Conservation (phyloP, 2,888 invertebrate genomes). For the Meloe dianella region DNA sequence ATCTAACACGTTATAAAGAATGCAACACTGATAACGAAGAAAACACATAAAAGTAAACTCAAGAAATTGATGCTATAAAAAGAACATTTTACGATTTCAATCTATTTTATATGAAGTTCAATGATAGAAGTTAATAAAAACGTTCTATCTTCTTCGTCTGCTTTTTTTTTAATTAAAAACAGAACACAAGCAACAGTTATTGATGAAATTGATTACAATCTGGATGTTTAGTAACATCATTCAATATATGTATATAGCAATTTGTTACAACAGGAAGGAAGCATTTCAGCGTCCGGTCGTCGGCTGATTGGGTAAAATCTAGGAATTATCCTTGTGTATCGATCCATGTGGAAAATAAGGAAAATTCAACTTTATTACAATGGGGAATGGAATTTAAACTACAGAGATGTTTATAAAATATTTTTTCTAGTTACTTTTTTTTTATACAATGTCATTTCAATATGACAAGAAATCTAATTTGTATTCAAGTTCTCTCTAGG, state of each 20-base stretch:
- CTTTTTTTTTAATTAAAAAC: neutral
- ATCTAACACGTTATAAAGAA: too few species aligned
- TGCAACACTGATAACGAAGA: neutral
- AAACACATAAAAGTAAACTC: neutral
- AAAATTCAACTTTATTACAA: neutral
- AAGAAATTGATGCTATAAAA: neutral
- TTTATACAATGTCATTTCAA: too few species aligned
- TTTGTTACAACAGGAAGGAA: conserved; percentile 3
- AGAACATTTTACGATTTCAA: neutral
- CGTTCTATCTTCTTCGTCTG: too few species aligned
- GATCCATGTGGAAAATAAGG: neutral
- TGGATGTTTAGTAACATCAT: neutral
- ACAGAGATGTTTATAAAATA: too few species aligned
- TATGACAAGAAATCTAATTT: too few species aligned
- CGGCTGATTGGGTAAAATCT: neutral
- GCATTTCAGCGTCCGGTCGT: neutral
- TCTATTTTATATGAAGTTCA: neutral
- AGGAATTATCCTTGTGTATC: neutral
- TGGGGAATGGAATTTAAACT: neutral
- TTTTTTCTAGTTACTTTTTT: too few species aligned
- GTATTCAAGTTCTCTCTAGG: too few species aligned
- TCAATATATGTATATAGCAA: neutral
- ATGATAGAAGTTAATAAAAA: neutral
- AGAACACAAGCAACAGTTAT: neutral
- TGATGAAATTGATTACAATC: neutral